These are phyloP conservation scores for Caerostris darwini DNA, from an alignment of 1,140 invertebrate genomes.

Conservation along the genomic window DNA sequence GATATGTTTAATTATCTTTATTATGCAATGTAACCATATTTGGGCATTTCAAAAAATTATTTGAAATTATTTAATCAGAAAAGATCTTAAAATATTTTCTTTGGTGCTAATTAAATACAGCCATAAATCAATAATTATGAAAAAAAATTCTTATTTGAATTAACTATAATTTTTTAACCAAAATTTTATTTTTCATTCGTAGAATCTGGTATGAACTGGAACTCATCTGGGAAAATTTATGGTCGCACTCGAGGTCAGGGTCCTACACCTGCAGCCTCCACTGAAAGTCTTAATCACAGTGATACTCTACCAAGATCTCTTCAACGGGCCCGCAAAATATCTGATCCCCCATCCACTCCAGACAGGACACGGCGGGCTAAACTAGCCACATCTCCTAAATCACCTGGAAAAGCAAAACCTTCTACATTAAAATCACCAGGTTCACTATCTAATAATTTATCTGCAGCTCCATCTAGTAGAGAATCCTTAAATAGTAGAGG, in stretches of 20 bases:
- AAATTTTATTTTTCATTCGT: background rate
- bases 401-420: conserved; percentile 57
- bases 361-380: conserved; percentile 63
- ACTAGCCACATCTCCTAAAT: conserved; percentile 69
- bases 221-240: conserved; percentile 54
- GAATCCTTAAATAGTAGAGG: conserved; percentile 52
- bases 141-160: no score
- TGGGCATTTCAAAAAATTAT: no score
- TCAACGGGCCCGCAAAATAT: conserved; percentile 66
- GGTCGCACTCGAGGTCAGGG: conserved; percentile 62
- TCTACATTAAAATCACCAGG: conserved; percentile 73
- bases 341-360: conserved; percentile 69
- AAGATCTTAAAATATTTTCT: background rate
- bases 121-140: no score
- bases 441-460: conserved; percentile 65
- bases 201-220: conserved; percentile 69
- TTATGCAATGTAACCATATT: no score
- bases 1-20: no score
- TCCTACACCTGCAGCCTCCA: conserved; percentile 68
- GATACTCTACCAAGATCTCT: conserved; percentile 69
- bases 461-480: conserved; percentile 68
- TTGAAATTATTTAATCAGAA: no score
- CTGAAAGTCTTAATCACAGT: conserved; percentile 72
- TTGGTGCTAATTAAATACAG: background rate
- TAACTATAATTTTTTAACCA: background rate